A percentile compares a stretch with the other conserved stretches of the same genome.
Evolutionary conservation across 2,888 invertebrate species (phyloP).

Genomic region (Stenodera caucasica): DNA sequence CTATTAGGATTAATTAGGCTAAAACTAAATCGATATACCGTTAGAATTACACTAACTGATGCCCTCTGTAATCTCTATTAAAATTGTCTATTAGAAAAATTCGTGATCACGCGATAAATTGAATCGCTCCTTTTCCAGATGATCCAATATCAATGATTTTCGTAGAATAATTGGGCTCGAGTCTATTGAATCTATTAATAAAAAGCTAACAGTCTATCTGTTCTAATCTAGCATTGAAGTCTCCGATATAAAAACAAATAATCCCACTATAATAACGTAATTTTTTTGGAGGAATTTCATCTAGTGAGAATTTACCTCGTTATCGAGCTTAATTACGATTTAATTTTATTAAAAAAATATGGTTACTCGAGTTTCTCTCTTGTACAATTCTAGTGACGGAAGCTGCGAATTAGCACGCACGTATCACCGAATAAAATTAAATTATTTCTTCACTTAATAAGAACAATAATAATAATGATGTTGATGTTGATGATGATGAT

Average conservation of each 20-base stretch:
- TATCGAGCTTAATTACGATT: background rate
- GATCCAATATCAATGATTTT: background rate
- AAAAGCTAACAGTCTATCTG: background rate
- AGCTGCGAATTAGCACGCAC: background rate
- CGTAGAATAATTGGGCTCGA: too few relatives aligned
- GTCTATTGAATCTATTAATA: too few relatives aligned
- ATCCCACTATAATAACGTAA: background rate
- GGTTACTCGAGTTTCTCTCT: too few relatives aligned
- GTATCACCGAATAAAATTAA: background rate
- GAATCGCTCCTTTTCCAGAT: background rate
- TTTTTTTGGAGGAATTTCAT: background rate
- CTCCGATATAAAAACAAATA: background rate
- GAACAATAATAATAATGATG: background rate
- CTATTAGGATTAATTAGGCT: conserved; percentile 44
- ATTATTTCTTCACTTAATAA: background rate
- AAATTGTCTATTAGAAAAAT: too few relatives aligned
- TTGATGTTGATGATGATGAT: background rate
- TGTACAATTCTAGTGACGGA: background rate
- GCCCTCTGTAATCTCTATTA: background rate
- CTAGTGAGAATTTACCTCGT: background rate
- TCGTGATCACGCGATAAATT: background rate
- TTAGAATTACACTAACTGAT: background rate
- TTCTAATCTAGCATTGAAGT: background rate
- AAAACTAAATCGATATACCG: conserved; percentile 25
- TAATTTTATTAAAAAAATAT: background rate